phyloP scores from a whole-genome alignment of 2,113 vertebrate species.

The Carassius gibelio region DNA sequence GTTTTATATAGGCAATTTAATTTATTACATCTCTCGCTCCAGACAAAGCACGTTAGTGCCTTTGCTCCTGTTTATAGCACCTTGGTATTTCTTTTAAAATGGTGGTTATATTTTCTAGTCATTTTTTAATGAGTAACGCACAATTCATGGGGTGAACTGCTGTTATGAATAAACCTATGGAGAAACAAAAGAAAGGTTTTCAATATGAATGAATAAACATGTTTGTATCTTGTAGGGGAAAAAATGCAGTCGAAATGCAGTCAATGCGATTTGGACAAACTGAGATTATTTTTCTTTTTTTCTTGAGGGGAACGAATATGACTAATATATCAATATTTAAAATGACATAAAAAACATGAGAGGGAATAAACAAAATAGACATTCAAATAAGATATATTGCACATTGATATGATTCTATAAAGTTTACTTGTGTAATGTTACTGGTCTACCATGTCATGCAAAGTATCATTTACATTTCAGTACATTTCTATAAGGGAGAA shows the following conservation, averaged over 20 bases:
- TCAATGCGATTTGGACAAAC: neutral
- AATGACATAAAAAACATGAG: neutral
- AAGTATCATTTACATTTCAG: neutral
- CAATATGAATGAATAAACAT: neutral
- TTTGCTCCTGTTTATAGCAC: constrained; percentile 36
- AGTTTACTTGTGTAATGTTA: neutral
- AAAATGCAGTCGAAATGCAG: neutral
- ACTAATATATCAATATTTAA: constrained; percentile 11
- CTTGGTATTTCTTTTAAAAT: constrained; percentile 9
- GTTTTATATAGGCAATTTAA: constrained; percentile 29
- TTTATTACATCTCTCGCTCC: constrained; percentile 53
- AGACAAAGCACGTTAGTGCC: constrained; percentile 47
- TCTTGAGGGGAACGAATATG: neutral
- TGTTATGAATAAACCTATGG: constrained; percentile 14
- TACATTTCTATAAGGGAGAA: neutral
- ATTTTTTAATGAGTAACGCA: constrained; percentile 45
- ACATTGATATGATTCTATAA: neutral
- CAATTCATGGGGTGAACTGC: constrained; percentile 39
- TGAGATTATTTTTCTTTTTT: neutral
- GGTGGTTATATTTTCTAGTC: constrained; percentile 12
- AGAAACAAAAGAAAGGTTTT: constrained; percentile 13
- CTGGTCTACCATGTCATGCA: neutral
- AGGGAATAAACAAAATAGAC: constrained; percentile 32
- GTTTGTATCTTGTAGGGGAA: neutral
- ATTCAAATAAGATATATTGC: no score